These are phyloP conservation scores for Herpetotheres cachinnans DNA, from an alignment of 2,113 vertebrate genomes.

Conservation along the genomic window DNA sequence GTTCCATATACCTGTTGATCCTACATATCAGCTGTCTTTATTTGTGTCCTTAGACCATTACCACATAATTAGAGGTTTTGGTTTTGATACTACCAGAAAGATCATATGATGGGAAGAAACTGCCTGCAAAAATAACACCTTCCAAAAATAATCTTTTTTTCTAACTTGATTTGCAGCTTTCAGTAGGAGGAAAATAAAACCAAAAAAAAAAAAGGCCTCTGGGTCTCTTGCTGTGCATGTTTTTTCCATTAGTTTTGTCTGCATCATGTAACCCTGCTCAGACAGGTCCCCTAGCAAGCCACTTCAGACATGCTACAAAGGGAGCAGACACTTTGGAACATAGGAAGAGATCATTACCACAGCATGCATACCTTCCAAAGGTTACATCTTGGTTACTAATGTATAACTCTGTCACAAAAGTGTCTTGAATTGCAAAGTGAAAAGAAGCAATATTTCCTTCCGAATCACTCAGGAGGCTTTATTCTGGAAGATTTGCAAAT, in stretches of 20 bases:
- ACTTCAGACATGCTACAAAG: neutral
- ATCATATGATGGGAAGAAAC: neutral
- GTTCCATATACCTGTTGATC: neutral
- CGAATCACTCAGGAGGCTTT: neutral
- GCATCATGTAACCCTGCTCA: neutral
- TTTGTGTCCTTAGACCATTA: neutral
- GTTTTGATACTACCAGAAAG: neutral
- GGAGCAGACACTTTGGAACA: neutral
- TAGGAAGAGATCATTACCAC: neutral
- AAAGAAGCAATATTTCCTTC: neutral
- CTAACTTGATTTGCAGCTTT: neutral
- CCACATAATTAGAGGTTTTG: neutral
- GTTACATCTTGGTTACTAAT: neutral
- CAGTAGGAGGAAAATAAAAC: neutral
- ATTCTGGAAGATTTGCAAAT: neutral
- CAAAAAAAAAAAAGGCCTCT: neutral
- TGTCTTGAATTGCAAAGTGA: slow-evolving; percentile 13
- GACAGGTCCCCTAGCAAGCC: neutral
- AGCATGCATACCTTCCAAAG: neutral
- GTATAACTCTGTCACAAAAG: neutral
- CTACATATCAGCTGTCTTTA: neutral
- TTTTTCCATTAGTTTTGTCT: neutral
- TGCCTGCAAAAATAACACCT: neutral
- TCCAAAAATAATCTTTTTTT: neutral
- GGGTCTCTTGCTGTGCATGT: neutral